These are phyloP conservation scores for Ditylenchus dipsaci DNA, from an alignment of 1,140 invertebrate genomes.

Conservation along the genomic window DNA sequence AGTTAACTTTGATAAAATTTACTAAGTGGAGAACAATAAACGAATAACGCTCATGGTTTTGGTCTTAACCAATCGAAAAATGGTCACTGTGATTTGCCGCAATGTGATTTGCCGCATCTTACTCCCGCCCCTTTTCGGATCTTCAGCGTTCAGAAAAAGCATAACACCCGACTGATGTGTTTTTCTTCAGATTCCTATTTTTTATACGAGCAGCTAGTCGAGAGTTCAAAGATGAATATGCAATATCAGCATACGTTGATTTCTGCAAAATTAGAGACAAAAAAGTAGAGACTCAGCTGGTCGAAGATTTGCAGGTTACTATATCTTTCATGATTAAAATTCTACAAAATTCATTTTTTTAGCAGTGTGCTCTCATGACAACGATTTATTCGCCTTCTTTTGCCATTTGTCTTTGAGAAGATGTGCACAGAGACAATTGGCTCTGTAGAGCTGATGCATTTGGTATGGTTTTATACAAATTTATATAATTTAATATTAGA, in stretches of 20 bases:
- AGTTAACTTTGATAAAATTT: too few relatives aligned
- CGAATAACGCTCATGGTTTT: too few relatives aligned
- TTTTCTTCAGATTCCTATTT: constrained; percentile 11
- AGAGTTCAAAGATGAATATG: background rate
- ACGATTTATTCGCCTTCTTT: constrained; percentile 20
- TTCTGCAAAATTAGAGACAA: constrained; percentile 5
- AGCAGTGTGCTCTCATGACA: constrained; percentile 29
- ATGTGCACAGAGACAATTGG: background rate
- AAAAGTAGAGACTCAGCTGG: constrained; percentile 9
- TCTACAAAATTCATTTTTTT: constrained; percentile 13
- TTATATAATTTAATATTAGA: too few relatives aligned
- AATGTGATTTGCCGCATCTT: too few relatives aligned
- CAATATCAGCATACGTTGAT: constrained; percentile 12
- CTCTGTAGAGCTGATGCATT: constrained; percentile 19
- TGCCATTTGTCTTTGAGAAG: constrained; percentile 20
- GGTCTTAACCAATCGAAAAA: too few relatives aligned
- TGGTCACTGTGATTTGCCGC: too few relatives aligned
- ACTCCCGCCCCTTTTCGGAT: too few relatives aligned
- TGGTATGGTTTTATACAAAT: constrained; percentile 11
- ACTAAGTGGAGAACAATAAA: too few relatives aligned
- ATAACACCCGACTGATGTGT: too few relatives aligned
- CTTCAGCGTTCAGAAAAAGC: too few relatives aligned
- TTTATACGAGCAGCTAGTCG: background rate
- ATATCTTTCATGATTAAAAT: too few relatives aligned
- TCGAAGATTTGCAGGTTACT: constrained; percentile 23